Conservation (phyloP, 2,888 invertebrate genomes). For the Cerastis leucographa region DNA sequence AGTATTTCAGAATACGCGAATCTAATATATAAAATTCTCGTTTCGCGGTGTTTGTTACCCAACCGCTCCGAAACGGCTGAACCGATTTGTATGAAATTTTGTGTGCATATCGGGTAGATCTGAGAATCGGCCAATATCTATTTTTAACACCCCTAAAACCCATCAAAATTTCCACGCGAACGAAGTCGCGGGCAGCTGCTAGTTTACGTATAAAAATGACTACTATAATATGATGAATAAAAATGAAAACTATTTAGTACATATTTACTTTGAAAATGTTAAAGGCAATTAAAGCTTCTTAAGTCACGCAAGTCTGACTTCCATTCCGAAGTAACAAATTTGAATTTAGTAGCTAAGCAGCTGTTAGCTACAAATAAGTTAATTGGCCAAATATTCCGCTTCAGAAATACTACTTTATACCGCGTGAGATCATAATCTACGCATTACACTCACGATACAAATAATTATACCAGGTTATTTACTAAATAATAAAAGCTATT, state of each 20-base stretch:
- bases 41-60: no score
- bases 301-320: slow-evolving; percentile 33
- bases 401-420: neutral
- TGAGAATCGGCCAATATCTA: no score
- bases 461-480: slow-evolving; percentile 11
- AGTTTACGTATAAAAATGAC: neutral
- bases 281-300: neutral
- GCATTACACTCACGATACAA: slow-evolving; percentile 35
- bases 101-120: no score
- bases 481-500: neutral
- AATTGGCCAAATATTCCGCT: slow-evolving; percentile 37
- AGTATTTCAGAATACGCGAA: no score
- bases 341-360: slow-evolving; percentile 13
- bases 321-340: slow-evolving; percentile 6
- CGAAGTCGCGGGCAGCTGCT: no score
- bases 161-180: no score
- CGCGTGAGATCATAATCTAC: slow-evolving; percentile 43
- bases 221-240: no score
- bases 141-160: no score
- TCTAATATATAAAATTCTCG: no score
- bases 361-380: slow-evolving; percentile 31
- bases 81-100: no score
- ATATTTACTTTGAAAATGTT: neutral
- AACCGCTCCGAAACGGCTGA: no score
- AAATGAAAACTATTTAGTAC: neutral